Percentiles rank a stretch among this genome's conserved stretches.
phyloP scores from a whole-genome alignment of 1,140 invertebrate species.

The Dicyema japonicum region DNA sequence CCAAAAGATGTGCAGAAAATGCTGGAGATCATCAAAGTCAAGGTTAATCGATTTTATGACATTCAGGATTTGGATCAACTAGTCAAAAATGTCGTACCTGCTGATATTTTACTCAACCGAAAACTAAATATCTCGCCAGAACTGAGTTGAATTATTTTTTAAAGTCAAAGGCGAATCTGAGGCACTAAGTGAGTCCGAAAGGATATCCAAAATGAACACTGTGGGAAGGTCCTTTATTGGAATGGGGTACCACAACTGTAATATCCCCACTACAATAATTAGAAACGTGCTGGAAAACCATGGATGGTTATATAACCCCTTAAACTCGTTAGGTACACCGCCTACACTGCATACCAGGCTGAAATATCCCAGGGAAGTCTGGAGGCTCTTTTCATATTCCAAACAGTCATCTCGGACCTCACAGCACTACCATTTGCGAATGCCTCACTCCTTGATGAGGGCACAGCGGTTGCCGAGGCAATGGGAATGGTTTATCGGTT shows the following conservation, averaged over 20 bases:
- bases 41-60: too few species aligned
- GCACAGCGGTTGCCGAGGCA: slow-evolving; percentile 81
- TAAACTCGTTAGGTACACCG: slow-evolving; percentile 36
- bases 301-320: slow-evolving; percentile 40
- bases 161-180: too few species aligned
- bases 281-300: slow-evolving; percentile 95
- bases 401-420: slow-evolving; percentile 74
- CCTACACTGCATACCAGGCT: slow-evolving; percentile 33
- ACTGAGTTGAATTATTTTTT: too few species aligned
- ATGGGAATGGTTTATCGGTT: slow-evolving; percentile 47
- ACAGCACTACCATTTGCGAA: slow-evolving; percentile 74
- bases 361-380: slow-evolving; percentile 81
- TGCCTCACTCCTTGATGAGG: slow-evolving; percentile 75
- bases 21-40: too few species aligned
- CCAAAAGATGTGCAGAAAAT: too few species aligned
- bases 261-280: slow-evolving; percentile 64
- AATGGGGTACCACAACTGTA: slow-evolving; percentile 88
- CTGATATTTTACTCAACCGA: too few species aligned
- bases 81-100: too few species aligned
- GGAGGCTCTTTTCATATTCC: slow-evolving; percentile 75
- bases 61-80: too few species aligned
- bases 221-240: slow-evolving; percentile 82
- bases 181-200: too few species aligned
- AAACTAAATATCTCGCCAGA: too few species aligned
- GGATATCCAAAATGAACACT: slow-evolving; percentile 52